phyloP scores from a whole-genome alignment of 2,113 vertebrate species.

The Actinemys pallida region DNA sequence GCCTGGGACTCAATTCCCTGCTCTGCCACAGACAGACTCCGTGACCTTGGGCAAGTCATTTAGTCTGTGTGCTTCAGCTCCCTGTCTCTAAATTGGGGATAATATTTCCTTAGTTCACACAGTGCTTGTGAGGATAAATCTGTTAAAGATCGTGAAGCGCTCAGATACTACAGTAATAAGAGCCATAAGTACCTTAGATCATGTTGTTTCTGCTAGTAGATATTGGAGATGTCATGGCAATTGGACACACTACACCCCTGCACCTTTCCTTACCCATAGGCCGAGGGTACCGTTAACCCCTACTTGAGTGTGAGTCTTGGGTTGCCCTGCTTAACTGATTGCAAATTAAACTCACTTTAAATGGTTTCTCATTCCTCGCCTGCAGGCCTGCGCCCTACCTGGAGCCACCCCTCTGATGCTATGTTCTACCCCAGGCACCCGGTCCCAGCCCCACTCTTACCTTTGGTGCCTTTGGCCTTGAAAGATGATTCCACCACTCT shows the following conservation, averaged over 20 bases:
- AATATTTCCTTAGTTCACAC: background rate
- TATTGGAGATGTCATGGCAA: background rate
- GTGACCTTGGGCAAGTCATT: background rate
- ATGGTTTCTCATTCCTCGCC: rapidly evolving
- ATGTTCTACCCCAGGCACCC: too few relatives aligned
- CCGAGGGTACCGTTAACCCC: background rate
- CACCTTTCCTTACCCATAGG: background rate
- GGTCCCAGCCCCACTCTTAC: slow-evolving; percentile 45
- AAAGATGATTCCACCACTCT: slow-evolving; percentile 89
- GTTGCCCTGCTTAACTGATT: rapidly evolving
- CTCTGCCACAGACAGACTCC: background rate
- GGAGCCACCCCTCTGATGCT: background rate
- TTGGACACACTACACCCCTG: background rate
- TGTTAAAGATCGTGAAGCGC: too few relatives aligned
- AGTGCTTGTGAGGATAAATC: too few relatives aligned
- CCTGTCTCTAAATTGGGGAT: background rate
- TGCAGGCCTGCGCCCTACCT: background rate
- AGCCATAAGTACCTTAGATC: too few relatives aligned
- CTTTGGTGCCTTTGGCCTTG: slow-evolving; percentile 42
- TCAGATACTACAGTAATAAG: too few relatives aligned
- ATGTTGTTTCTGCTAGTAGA: too few relatives aligned
- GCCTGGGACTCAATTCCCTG: background rate
- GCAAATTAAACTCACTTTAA: rapidly evolving
- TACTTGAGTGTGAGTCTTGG: background rate
- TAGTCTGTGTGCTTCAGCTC: background rate